These are phyloP conservation scores for Drosophila chauvacae DNA, from an alignment of 1,140 invertebrate species.

Conservation along the genomic window DNA sequence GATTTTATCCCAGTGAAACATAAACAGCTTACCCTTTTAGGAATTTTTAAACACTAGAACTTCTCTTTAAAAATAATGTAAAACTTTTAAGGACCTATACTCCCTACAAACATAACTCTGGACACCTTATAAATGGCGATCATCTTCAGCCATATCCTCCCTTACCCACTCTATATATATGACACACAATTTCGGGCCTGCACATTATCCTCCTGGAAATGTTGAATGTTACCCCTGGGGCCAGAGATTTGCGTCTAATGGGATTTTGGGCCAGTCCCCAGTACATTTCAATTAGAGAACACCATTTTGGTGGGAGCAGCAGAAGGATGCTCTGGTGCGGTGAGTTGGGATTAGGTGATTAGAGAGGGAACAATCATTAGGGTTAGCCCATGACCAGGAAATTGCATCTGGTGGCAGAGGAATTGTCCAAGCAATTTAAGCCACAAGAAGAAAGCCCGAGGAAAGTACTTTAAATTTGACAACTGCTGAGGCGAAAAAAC, in stretches of 20 bases:
- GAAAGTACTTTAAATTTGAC: conserved; percentile 21
- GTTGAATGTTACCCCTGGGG: conserved; percentile 42
- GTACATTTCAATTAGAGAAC: conserved; percentile 76
- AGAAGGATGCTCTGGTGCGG: conserved; percentile 8
- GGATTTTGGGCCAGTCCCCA: conserved; percentile 58
- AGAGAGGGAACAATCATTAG: conserved; percentile 9
- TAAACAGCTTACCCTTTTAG: background rate
- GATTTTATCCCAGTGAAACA: background rate
- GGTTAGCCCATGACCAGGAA: background rate
- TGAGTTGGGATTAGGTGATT: conserved; percentile 23
- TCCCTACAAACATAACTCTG: background rate
- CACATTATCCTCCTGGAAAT: conserved; percentile 9
- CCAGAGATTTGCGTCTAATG: conserved; percentile 56
- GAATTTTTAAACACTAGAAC: background rate
- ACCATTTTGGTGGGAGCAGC: conserved; percentile 8
- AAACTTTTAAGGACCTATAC: background rate
- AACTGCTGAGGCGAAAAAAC: conserved; percentile 21
- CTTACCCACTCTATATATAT: background rate
- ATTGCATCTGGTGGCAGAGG: background rate
- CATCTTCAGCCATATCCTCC: background rate
- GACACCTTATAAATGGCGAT: background rate
- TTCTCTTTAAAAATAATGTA: background rate
- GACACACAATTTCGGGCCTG: conserved; percentile 9
- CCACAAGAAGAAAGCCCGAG: background rate
- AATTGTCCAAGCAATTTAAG: conserved; percentile 19